Evolutionary conservation across 2,113 vertebrate genomes (phyloP), one percentile per base, ranked within the genome.

Genomic region (Rhea americana): DNA sequence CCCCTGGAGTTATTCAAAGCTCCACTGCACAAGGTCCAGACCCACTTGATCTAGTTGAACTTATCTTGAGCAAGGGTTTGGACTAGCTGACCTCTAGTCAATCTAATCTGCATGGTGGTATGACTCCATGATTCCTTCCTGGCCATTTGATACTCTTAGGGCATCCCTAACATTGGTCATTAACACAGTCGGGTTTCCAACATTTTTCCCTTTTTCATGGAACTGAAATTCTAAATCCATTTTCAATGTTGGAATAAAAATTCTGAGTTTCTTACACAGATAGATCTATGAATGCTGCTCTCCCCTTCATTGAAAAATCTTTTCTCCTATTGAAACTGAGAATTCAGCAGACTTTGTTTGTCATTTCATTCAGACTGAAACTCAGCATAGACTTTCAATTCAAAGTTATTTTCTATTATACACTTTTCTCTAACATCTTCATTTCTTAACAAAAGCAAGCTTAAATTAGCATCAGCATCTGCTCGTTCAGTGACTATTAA

Each of bases 401-500:
- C 50, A 82, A 87, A 89, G 22, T 61, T 75, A 68, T 85, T 85
- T 89, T 82, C 35, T 73, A 24, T 70, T 82, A 53, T n/a, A 74
- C 18, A 37, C 21, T 35, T 83, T 79, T 48, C 48, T 72, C 45
- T 76, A 50, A 59, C 8, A 62, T 41, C n/a, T 85, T 73, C 32
- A 16, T 28, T 63, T 91, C 63, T 74, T 90, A 59, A 55, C 22
- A 95, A 95, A 95, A 87, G 53, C 50, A 89, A 91, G 13, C 55
- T 90, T 82, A 83, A 90, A 90, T 93, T 79, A 87, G 63, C 14
- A 89, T 53, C 63, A 73, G 15, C 5, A 66, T 87, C 71, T 76
- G 4, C 32, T 70, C 20, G 12, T 66, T 73, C 58, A 73, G 14
- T 70, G 22, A 82, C 11, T 76, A 25, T 35, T 35, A 35, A 35